A percentile compares a stretch with the other conserved stretches of the same genome.
phyloP scores from a whole-genome alignment of 1,140 invertebrate species.

The Apis cerana region DNA sequence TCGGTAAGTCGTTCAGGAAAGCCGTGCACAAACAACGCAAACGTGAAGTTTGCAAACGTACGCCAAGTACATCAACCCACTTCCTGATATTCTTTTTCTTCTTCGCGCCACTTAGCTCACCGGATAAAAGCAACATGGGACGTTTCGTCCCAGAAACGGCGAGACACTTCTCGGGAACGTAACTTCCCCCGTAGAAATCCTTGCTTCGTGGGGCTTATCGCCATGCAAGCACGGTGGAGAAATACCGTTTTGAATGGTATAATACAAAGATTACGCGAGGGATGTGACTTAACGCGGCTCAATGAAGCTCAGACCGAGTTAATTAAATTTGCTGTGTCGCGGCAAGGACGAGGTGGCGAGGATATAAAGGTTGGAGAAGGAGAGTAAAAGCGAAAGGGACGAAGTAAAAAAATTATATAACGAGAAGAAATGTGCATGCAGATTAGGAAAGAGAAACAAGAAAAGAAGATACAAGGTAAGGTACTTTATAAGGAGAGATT shows the following conservation, averaged over 20 bases:
- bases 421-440: background rate
- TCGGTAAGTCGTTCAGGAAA: background rate
- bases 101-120: constrained; percentile 10
- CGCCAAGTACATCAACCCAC: background rate
- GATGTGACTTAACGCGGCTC: constrained; percentile 71
- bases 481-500: background rate
- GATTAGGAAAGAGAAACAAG: background rate
- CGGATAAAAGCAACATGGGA: constrained; percentile 26
- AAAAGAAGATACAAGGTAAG: constrained; percentile 14
- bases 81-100: constrained; percentile 27
- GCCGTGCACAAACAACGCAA: background rate
- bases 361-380: constrained; percentile 16
- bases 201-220: constrained; percentile 50
- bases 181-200: constrained; percentile 24
- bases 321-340: constrained; percentile 64
- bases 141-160: constrained; percentile 17
- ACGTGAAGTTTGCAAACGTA: constrained; percentile 7
- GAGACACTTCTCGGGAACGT: background rate
- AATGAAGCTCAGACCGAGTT: constrained; percentile 70
- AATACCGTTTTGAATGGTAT: constrained; percentile 68
- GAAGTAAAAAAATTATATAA: background rate
- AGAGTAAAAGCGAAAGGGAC: background rate
- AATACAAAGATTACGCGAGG: constrained; percentile 69
- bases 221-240: constrained; percentile 53
- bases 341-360: background rate